phyloP scores from a whole-genome alignment of 2,113 vertebrate genomes.

The Cettia cetti region DNA sequence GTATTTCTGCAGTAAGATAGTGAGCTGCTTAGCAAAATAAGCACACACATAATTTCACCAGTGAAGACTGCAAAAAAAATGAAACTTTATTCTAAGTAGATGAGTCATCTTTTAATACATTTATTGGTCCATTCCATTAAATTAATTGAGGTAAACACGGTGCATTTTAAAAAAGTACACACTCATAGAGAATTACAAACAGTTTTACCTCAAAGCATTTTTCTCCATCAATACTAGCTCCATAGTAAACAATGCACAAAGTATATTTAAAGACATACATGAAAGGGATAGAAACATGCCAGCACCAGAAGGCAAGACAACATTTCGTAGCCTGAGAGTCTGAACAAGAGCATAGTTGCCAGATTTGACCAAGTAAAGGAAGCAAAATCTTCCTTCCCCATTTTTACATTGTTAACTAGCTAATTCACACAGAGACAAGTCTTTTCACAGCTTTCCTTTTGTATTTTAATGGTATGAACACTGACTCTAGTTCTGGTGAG shows the following conservation, averaged over 20 bases:
- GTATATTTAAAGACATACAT: slow-evolving; percentile 58
- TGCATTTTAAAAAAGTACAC: slow-evolving; percentile 75
- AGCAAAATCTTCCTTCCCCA: slow-evolving; percentile 38
- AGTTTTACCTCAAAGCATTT: slow-evolving; percentile 69
- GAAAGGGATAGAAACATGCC: slow-evolving; percentile 65
- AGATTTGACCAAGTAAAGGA: slow-evolving; percentile 44
- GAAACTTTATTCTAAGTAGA: slow-evolving; percentile 47
- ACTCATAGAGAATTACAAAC: slow-evolving; percentile 78
- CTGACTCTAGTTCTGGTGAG: neutral
- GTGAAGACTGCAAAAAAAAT: neutral
- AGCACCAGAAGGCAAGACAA: slow-evolving; percentile 71
- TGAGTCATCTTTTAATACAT: slow-evolving; percentile 65
- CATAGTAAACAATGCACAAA: slow-evolving; percentile 81
- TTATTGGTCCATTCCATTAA: slow-evolving; percentile 89
- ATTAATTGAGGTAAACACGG: slow-evolving; percentile 83
- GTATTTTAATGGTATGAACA: slow-evolving; percentile 22
- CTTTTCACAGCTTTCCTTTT: slow-evolving; percentile 64
- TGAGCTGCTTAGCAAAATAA: neutral
- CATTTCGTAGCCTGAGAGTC: slow-evolving; percentile 34
- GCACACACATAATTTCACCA: neutral
- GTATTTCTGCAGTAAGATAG: neutral
- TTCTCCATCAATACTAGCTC: slow-evolving; percentile 64
- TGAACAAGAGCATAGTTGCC: slow-evolving; percentile 28
- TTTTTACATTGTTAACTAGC: slow-evolving; percentile 3
- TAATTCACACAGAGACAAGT: neutral